Conservation (phyloP, 92 coral and sea anemone species). For the Muricea muricata region DNA sequence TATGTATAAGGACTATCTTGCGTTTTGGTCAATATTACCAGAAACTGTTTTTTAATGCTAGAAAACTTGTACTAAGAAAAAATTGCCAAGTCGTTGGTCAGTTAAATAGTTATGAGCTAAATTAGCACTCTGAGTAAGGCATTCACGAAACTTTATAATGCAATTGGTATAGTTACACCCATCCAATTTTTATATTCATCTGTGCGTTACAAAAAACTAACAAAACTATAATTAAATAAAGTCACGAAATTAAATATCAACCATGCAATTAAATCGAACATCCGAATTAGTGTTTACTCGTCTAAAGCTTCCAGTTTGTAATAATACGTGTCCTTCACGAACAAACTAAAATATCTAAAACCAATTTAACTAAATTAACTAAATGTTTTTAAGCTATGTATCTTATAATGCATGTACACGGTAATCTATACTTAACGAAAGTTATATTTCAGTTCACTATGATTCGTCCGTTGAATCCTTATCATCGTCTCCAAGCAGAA, state of each 20-base stretch:
- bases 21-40: background rate
- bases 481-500: slow-evolving; percentile 25
- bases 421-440: slow-evolving; percentile 3
- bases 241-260: slow-evolving; percentile 3
- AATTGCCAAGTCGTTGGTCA: background rate
- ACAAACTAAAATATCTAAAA: background rate
- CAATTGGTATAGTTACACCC: no score
- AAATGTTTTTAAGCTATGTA: background rate
- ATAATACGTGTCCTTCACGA: background rate
- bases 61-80: background rate
- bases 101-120: background rate
- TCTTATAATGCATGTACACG: background rate
- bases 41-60: background rate
- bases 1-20: background rate
- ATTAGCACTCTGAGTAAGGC: background rate
- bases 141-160: background rate
- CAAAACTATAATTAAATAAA: slow-evolving; percentile 3
- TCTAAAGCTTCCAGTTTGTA: background rate
- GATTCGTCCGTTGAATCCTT: slow-evolving; percentile 8
- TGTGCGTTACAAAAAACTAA: background rate
- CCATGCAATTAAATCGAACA: background rate
- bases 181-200: no score
- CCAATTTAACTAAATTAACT: background rate
- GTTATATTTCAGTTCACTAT: background rate
- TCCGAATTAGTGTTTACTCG: background rate